Base-by-base conservation (phyloP, 2,113 vertebrate genomes). In the Cheilinus undulatus region DNA sequence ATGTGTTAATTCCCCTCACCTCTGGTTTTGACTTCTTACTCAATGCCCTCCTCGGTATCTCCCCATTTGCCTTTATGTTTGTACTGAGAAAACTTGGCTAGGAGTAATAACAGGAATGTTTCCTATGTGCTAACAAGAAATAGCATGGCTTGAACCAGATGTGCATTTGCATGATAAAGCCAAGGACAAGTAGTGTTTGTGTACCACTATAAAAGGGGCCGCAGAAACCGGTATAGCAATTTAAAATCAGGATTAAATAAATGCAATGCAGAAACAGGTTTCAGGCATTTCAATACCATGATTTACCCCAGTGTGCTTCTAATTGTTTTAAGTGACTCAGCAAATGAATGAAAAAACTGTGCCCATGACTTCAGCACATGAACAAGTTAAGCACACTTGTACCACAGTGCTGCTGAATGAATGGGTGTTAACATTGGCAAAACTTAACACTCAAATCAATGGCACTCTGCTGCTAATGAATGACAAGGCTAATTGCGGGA, bases 401-500 rank as follows among this genome's bases (percentile, higher is more conserved):
- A 51, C 17, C 65, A 45, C 66, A 17, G 56, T 32, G 3, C 42
- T 19, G 20, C 45, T 73, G 53, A 80, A 60, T 75, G 71, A 80
- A 65, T 62, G 51, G 63, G 70, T 75, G 78, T 75, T 66, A 76
- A 56, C 8, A 12, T 61, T 76, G 80, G 81, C 70, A 69, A 88
- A 88, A 80, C 60, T 45, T 48, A 85, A 65, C 88, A 82, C 85
- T 88, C 75, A 71, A 86, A 88, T 87, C 73, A 85, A 89, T 89
- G 83, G 80, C 85, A 83, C 88, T 87, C 79, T 50, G 79, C 81
- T 43, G 82, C 83, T 89, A 91, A 92, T 92, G 89, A 91, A 90
- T 83, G 85, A 91, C 86, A 86, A 72, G 86, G 87, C 89, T 94
- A 96, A 95, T 93, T 95, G 94, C 95, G 93, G 73, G 80, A 88